Base-by-base conservation (phyloP, 2,797 vertebrate genomes). In the Pantherophis vulpinus region DNA sequence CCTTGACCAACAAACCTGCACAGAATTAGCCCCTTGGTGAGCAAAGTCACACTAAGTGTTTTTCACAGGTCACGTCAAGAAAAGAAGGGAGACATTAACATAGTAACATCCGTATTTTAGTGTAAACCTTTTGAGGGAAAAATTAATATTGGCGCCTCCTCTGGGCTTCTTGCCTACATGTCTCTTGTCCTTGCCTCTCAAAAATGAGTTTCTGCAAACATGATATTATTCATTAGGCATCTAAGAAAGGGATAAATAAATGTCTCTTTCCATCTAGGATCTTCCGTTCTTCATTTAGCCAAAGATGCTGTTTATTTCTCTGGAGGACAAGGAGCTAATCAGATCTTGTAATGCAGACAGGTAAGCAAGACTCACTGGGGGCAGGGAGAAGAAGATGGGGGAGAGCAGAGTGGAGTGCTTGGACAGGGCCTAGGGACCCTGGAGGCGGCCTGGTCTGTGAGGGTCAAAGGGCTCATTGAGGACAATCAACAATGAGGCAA, bases 91-190 rank as follows among this genome's bases (percentile, higher is more conserved):
- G 96, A 98, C 97, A 98, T 98, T 98, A 98, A 97, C 98, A 98
- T 98, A 97, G 98, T 97, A 98, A 98, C 98, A 98, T 98, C 98
- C 98, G 97, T 98, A 98, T 98, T 98, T 98, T 98, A 97, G 86
- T 97, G 97, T 98, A 98, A 98, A 98, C 98, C 98, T 98, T 93
- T 98, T 98, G 98, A 98, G 97, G 97, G 97, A 97, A 97, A 97
- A 98, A 98, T 98, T 97, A 98, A 98, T 98, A 97, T 97, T 89
- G 96, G 97, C 95, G 97, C 96, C 97, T 97, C 97, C 97, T 83
- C 58, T 6, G 97, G 97, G 97, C 87, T 97, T 96, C 98, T 97
- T 97, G 97, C 97, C 97, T 97, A 97, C 97, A 97, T 97, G 97
- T 98, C 98, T 97, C 97, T 98, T 98, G 97, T 98, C 98, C 98